Conservation (phyloP, 1,140 invertebrate genomes). For the Adelges cooleyi region DNA sequence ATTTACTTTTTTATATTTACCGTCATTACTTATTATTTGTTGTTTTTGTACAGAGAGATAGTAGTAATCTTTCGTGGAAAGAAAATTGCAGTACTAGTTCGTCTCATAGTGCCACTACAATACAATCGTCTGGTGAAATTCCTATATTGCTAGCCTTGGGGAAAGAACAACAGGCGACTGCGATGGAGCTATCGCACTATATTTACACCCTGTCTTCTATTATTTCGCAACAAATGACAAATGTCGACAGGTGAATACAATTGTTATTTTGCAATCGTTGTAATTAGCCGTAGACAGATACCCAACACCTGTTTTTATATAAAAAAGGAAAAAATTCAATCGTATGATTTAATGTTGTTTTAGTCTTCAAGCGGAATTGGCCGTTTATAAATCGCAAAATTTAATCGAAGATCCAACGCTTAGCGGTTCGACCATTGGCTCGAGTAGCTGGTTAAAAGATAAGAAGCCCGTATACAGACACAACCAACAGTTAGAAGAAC, state of each 20-base stretch:
- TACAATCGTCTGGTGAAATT: slow-evolving; percentile 31
- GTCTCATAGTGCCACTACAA: slow-evolving; percentile 19
- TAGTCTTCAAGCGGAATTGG: slow-evolving; percentile 53
- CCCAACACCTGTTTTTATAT: too few relatives aligned
- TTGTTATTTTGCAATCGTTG: neutral
- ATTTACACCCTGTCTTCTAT: slow-evolving; percentile 71
- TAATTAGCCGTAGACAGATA: neutral
- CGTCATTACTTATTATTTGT: too few relatives aligned
- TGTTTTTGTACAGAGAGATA: neutral
- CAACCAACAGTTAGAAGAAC: slow-evolving; percentile 60
- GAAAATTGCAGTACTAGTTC: slow-evolving; percentile 28
- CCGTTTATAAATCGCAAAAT: slow-evolving; percentile 40
- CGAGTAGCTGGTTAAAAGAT: slow-evolving; percentile 32
- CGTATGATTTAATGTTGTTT: too few relatives aligned
- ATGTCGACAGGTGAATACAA: slow-evolving; percentile 55
- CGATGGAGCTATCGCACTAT: slow-evolving; percentile 64
- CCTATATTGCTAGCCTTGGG: slow-evolving; percentile 41
- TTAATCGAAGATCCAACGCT: slow-evolving; percentile 28
- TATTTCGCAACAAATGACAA: slow-evolving; percentile 72
- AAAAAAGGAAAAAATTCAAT: too few relatives aligned
- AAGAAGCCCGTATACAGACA: slow-evolving; percentile 48
- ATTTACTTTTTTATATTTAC: too few relatives aligned
- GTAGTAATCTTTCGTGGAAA: slow-evolving; percentile 30
- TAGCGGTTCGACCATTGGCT: neutral
- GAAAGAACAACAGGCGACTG: slow-evolving; percentile 55